phyloP scores from a whole-genome alignment of 2,888 invertebrate genomes.

The Didymodactylos carnosus region DNA sequence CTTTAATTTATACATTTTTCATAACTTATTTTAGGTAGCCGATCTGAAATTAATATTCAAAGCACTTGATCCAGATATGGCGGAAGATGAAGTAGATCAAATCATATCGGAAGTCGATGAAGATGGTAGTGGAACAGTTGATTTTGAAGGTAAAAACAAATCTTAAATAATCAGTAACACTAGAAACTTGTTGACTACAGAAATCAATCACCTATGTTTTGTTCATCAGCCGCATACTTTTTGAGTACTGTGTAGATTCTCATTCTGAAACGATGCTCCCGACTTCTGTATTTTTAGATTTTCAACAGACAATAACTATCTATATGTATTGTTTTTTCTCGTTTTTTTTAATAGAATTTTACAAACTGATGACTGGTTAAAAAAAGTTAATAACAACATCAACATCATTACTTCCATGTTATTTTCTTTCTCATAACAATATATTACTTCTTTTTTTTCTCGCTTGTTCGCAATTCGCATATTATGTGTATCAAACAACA shows the following conservation, averaged over 20 bases:
- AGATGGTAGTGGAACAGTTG: conserved; percentile 15
- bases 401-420: neutral
- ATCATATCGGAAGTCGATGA: conserved; percentile 15
- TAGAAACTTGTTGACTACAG: no score
- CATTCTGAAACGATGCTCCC: no score
- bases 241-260: no score
- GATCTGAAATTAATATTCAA: conserved; percentile 14
- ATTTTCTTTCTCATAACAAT: conserved; percentile 5
- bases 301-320: neutral
- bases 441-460: neutral
- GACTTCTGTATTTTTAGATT: no score
- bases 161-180: no score
- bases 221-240: no score
- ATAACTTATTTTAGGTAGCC: neutral
- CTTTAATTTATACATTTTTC: neutral
- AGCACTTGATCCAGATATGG: conserved; percentile 13
- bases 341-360: conserved; percentile 7
- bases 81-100: conserved; percentile 15
- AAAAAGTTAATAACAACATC: no score
- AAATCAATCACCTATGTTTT: no score
- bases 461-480: no score
- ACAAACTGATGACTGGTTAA: conserved; percentile 15
- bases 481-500: no score
- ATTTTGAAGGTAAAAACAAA: conserved; percentile 14
- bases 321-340: neutral